Percentiles rank a stretch among this genome's conserved stretches.
Conservation (phyloP, 2,888 invertebrate genomes). For the Parnassius glacialis region DNA sequence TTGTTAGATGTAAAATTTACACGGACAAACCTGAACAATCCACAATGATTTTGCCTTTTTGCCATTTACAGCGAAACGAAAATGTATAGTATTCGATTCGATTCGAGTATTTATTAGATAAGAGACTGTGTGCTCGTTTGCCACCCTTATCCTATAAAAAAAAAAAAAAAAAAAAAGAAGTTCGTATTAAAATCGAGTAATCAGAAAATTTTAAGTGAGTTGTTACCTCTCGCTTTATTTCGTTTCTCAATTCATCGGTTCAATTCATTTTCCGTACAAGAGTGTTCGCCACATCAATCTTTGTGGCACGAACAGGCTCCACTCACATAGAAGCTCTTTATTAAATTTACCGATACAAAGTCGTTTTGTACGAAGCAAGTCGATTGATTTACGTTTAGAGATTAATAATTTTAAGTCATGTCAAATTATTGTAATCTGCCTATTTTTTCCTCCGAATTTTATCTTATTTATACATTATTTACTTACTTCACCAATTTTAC, state of each 20-base stretch:
- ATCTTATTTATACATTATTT: background rate
- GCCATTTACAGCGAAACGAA: too few species aligned
- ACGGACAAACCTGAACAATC: too few species aligned
- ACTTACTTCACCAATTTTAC: too few species aligned
- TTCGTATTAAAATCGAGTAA: background rate
- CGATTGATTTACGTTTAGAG: slow-evolving; percentile 12
- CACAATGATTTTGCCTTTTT: too few species aligned
- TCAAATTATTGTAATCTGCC: slow-evolving; percentile 13
- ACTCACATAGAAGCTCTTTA: slow-evolving; percentile 25
- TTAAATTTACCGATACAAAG: slow-evolving; percentile 26
- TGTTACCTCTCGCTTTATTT: slow-evolving; percentile 15
- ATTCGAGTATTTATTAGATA: too few species aligned
- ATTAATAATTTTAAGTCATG: slow-evolving; percentile 24
- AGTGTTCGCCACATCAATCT: slow-evolving; percentile 26
- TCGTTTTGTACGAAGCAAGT: slow-evolving; percentile 23
- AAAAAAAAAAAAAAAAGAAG: too few species aligned
- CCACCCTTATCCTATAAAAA: too few species aligned
- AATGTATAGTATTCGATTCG: too few species aligned
- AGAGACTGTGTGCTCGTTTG: too few species aligned
- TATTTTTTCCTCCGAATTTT: slow-evolving; percentile 6
- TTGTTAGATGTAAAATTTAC: too few species aligned
- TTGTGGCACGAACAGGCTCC: slow-evolving; percentile 19
- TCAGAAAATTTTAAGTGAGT: slow-evolving; percentile 6
- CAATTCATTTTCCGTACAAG: slow-evolving; percentile 16
- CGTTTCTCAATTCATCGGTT: slow-evolving; percentile 22